Conservation (phyloP, 1,140 invertebrate species). For the Thaumatotibia leucotreta region DNA sequence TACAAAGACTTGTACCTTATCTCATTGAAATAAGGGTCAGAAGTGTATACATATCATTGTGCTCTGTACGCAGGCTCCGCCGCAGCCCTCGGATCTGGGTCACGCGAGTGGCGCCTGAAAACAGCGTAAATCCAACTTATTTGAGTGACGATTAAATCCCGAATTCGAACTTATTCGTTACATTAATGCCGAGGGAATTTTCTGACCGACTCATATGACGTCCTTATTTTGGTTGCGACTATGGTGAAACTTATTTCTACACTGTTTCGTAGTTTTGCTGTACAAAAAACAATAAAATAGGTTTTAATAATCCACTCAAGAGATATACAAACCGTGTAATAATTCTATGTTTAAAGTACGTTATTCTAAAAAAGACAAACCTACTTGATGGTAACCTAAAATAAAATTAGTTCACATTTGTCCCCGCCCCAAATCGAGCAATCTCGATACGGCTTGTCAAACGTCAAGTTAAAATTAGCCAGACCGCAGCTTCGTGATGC, state of each 20-base stretch:
- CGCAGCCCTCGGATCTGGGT: conserved; percentile 32
- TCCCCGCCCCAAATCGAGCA: conserved; percentile 6
- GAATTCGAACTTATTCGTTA: conserved; percentile 20
- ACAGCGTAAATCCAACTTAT: conserved; percentile 12
- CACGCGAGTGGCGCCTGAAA: conserved; percentile 26
- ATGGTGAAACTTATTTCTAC: no score
- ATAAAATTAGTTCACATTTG: neutral
- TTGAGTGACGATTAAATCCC: neutral
- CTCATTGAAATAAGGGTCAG: neutral
- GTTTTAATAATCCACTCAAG: no score
- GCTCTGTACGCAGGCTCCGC: conserved; percentile 31
- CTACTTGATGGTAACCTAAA: neutral
- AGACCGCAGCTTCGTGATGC: neutral
- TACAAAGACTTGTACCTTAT: neutral
- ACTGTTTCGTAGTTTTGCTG: conserved; percentile 24
- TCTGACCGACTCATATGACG: conserved; percentile 24
- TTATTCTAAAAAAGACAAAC: neutral
- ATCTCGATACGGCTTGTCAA: conserved; percentile 25
- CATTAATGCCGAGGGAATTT: conserved; percentile 36
- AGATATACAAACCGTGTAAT: no score
- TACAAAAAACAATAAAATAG: no score
- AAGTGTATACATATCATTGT: neutral
- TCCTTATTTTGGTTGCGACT: no score
- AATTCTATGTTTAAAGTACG: no score
- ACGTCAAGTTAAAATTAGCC: conserved; percentile 30